Percentiles rank a stretch among this genome's conserved stretches.
phyloP scores from a whole-genome alignment of 2,113 vertebrate genomes.

The Petroica traversi region DNA sequence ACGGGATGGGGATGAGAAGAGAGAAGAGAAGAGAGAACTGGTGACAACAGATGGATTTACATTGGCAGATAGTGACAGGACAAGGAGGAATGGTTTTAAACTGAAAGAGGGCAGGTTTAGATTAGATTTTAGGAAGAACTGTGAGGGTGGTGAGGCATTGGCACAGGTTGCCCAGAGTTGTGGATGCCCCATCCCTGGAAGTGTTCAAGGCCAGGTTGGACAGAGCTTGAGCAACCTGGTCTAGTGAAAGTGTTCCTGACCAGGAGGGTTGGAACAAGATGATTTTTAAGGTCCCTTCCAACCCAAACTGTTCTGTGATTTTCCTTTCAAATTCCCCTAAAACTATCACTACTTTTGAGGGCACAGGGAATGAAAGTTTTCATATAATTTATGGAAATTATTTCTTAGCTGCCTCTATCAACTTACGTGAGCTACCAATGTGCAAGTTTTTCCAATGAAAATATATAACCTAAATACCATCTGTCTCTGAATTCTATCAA shows the following conservation, averaged over 20 bases:
- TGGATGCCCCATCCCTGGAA: too few species aligned
- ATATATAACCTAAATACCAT: not conserved
- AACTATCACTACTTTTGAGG: too few species aligned
- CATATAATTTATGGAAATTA: not conserved
- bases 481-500: not conserved
- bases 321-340: too few species aligned
- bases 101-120: not conserved
- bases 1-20: not conserved
- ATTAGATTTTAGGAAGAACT: not conserved
- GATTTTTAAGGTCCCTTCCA: too few species aligned
- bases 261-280: too few species aligned
- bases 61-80: not conserved
- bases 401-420: not conserved
- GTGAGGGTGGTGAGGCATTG: too few species aligned
- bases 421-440: not conserved
- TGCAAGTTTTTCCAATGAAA: not conserved
- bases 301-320: too few species aligned
- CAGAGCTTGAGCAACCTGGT: too few species aligned
- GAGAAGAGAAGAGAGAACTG: not conserved
- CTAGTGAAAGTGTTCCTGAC: too few species aligned
- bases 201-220: too few species aligned
- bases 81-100: not conserved
- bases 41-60: not conserved
- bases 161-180: too few species aligned
- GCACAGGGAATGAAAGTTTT: too few species aligned